Evolutionary conservation across 2,888 invertebrate species (phyloP), one percentile per base, ranked within the genome.

Genomic region (Cosmia pyralina): DNA sequence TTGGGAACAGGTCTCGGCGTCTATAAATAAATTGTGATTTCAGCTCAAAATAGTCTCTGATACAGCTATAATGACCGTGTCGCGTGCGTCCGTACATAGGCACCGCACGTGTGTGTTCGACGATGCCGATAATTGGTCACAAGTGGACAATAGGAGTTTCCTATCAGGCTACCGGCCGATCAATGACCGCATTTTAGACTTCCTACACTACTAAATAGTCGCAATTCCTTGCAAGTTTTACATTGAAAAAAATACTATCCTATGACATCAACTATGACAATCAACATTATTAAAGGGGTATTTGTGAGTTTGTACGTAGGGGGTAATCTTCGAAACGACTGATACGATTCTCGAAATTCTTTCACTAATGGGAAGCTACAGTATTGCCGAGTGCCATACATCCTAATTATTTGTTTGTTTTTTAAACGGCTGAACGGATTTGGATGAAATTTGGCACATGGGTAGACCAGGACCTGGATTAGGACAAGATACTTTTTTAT

Each of bases 131-230:
- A 90, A 90, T 90, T 90, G 82, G 72, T 68, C 60, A 69, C 82
- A 90, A 90, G 86, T 89, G 86, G 85, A 82, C 87, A 90, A 89
- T 89, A 78, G 81, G 80, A 82, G 85, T 85, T 88, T 89, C 90
- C 88, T 88, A 86, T 71, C 78, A 66, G 81, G 79, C 84, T 82
- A 82, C 75, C 76, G 67, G 52, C 58, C 75, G 82, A 85, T 81
- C 81, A 76, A 55, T 85, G 89, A 85, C 89, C 89, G 85, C 72
- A 69, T 85, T 88, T 81, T 64, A 34, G 11, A 69, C 81, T 80
- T 79, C 80, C 72, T 81, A 75, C 70, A 69, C 62, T 46, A 41
- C 59, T 63, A 38, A 62, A 46, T 55, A 34, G 41, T 11, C 28
- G 15, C 60, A 10, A 3, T 41, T 19, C 4, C 22, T 19, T 19